Evolutionary conservation across 2,888 invertebrate species (phyloP), one percentile per base, ranked within the genome.

Genomic region (Thymelicus acteon): DNA sequence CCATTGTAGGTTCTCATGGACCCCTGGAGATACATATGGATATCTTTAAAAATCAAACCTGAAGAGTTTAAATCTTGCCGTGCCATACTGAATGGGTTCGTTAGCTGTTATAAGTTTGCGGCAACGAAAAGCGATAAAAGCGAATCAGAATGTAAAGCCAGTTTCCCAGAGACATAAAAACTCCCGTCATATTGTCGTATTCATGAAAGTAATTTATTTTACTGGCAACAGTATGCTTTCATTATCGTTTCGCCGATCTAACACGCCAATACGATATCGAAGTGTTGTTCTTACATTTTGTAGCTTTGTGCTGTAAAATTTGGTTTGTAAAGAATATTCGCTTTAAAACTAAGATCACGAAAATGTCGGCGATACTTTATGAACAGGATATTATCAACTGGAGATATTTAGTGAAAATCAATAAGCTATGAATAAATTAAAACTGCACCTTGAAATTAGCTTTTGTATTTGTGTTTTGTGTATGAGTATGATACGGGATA

Each of bases 361-460:
- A 31, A 31, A 31, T 3, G 31, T 3, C 5, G 31, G 5, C 3
- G 5, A 31, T 31, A 31, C 31, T 31, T 31, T 31, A 31, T 31
- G 3, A 31, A 1, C n/a, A n/a, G n/a, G n/a, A n/a, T n/a, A n/a
- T 19, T 19, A 19, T 19, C 19, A n/a, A n/a, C n/a, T n/a, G 19
- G 19, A 19, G 19, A 19, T 19, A 19, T 19, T 19, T 19, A 19
- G 0, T 19, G 19, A 19, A 19, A 19, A 19, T 19, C 19, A n/a
- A n/a, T 74, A 74, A 67, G 60, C 70, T 72, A 67, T 64, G 44
- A 44, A 68, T 68, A 68, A 39, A 60, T 49, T 67, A 52, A 67
- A 67, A 60, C 54, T 37, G 24, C 15, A 54, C 39, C 49, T 15
- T 52, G 8, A 40, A 67, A 60, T 60, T 60, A 60, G 60, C 58